These are phyloP conservation scores for Lucinisca nassula DNA, from an alignment of 2,888 invertebrate genomes.

Conservation along the genomic window DNA sequence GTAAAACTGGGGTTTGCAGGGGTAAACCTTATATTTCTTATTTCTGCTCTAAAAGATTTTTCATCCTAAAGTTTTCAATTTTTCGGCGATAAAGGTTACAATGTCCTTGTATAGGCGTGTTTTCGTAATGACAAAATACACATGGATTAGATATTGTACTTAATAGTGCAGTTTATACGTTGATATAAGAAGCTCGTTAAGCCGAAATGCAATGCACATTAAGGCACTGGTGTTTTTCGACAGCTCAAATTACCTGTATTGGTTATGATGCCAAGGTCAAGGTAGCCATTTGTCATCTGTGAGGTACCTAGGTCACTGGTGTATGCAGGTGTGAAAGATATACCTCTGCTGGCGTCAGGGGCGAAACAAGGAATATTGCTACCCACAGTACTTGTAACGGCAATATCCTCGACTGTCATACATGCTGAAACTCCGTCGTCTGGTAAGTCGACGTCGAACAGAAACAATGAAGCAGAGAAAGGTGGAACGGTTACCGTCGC, in stretches of 20 bases:
- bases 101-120: too few species aligned
- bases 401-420: conserved; percentile 73
- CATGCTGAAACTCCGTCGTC: conserved; percentile 72
- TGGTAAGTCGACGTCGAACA: conserved; percentile 77
- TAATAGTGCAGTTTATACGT: too few species aligned
- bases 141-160: too few species aligned
- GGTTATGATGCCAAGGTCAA: conserved; percentile 81
- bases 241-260: conserved; percentile 85
- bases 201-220: too few species aligned
- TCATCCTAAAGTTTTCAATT: too few species aligned
- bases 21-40: too few species aligned
- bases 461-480: conserved; percentile 69
- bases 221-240: too few species aligned
- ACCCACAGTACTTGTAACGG: conserved; percentile 66
- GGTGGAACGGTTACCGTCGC: conserved; percentile 70
- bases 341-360: conserved; percentile 27
- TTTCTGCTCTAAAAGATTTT: too few species aligned
- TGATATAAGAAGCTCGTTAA: too few species aligned
- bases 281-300: conserved; percentile 75
- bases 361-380: conserved; percentile 45
- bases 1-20: too few species aligned
- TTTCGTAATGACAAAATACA: too few species aligned
- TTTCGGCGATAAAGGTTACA: too few species aligned
- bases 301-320: conserved; percentile 72
- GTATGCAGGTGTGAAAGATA: conserved; percentile 60